Evolutionary conservation across 2,888 invertebrate species (phyloP).

Genomic region (Acanthosoma haemorrhoidale): DNA sequence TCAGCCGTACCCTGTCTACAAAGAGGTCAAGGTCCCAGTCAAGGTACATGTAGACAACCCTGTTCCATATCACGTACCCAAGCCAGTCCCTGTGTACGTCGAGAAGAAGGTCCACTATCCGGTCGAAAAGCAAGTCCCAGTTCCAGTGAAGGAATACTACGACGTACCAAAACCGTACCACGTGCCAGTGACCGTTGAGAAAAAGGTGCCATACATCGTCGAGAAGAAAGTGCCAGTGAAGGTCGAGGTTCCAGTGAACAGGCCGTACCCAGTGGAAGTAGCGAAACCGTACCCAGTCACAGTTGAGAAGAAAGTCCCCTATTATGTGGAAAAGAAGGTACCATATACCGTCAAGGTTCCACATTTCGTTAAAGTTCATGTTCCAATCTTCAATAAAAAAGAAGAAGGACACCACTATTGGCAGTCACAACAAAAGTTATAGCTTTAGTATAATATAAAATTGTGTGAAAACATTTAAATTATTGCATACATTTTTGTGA

Average conservation of each 20-base stretch:
- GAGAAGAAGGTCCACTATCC: constrained; percentile 39
- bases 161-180: constrained; percentile 37
- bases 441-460: no score
- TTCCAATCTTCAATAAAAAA: background rate
- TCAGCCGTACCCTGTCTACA: constrained; percentile 42
- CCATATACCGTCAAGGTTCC: constrained; percentile 15
- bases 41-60: constrained; percentile 41
- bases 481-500: no score
- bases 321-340: constrained; percentile 7
- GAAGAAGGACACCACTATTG: no score
- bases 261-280: constrained; percentile 37
- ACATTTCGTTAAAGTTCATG: background rate
- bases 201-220: constrained; percentile 35
- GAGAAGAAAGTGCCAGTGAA: constrained; percentile 33
- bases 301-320: constrained; percentile 18
- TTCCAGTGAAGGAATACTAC: constrained; percentile 38
- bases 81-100: constrained; percentile 40
- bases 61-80: constrained; percentile 40
- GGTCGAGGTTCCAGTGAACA: constrained; percentile 38
- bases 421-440: no score
- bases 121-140: constrained; percentile 34
- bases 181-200: constrained; percentile 38
- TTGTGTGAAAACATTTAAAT: no score
- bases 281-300: constrained; percentile 38
- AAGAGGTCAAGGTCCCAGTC: constrained; percentile 40